A percentile compares a stretch with the other conserved stretches of the same genome.
Conservation (phyloP, 2,797 vertebrate genomes). For the Hypotaenidia philippensis region DNA sequence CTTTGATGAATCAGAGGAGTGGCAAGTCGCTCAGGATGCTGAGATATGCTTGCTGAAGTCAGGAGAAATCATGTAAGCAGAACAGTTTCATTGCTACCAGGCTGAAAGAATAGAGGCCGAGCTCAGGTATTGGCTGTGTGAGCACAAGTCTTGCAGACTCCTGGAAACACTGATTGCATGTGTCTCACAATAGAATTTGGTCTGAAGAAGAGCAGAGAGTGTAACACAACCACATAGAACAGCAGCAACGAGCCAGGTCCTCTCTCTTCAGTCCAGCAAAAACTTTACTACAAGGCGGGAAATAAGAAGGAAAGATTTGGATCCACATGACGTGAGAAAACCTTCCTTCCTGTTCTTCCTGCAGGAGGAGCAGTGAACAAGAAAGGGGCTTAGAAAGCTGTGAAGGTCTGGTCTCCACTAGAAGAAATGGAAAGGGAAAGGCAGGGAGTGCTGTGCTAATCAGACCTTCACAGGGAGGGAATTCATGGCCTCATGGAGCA, state of each 20-base stretch:
- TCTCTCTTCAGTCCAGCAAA: background rate
- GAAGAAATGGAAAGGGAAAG: background rate
- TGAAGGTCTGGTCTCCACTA: background rate
- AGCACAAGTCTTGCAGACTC: background rate
- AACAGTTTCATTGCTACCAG: background rate
- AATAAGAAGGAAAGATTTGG: background rate
- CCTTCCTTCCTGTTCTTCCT: background rate
- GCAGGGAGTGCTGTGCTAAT: background rate
- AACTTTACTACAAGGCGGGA: background rate
- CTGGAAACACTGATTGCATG: background rate
- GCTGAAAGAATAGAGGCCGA: background rate
- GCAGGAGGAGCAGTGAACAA: background rate
- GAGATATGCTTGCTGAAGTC: conserved; percentile 93
- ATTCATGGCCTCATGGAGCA: background rate
- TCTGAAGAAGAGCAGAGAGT: background rate
- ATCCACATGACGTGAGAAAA: background rate
- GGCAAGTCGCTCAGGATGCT: conserved; percentile 86
- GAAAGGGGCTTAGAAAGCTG: background rate
- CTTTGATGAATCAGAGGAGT: conserved; percentile 85
- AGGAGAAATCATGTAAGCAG: conserved; percentile 92
- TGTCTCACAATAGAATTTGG: background rate
- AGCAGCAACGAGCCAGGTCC: background rate
- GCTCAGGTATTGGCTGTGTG: background rate
- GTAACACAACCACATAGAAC: background rate
- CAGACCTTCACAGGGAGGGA: background rate